phyloP scores from a whole-genome alignment of 2,797 vertebrate species.

The Coluber constrictor region DNA sequence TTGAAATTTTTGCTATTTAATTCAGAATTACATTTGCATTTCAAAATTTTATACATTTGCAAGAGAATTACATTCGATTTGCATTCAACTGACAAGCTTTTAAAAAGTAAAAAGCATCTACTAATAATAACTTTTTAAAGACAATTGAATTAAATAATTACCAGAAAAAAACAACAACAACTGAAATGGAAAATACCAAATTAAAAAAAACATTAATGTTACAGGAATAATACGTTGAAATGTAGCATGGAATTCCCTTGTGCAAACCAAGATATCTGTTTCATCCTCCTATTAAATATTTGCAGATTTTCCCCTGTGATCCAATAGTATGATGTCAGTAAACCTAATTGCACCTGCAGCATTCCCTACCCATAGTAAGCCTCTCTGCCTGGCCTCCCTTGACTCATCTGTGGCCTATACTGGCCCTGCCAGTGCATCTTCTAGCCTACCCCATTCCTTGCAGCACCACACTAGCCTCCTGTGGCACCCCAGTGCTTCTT shows the following conservation, averaged over 20 bases:
- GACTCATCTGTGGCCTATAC: background rate
- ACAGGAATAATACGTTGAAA: background rate
- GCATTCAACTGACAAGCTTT: background rate
- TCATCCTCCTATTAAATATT: background rate
- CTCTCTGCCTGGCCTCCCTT: fast-evolving
- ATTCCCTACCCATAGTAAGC: background rate
- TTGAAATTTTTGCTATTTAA: background rate
- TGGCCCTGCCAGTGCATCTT: background rate
- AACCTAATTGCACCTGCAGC: background rate
- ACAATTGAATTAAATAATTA: background rate
- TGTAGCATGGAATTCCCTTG: background rate
- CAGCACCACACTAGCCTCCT: background rate
- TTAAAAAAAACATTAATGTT: background rate
- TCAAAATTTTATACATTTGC: background rate
- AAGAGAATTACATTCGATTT: background rate
- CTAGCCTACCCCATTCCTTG: background rate
- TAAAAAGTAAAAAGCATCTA: background rate
- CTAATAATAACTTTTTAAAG: background rate
- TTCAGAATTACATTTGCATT: background rate
- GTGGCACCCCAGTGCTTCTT: background rate
- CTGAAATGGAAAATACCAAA: background rate
- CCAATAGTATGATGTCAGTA: background rate
- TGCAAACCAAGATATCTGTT: background rate
- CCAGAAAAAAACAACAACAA: background rate
- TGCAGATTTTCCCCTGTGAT: background rate